Percentiles rank a stretch among this genome's conserved stretches.
Conservation (phyloP, 30 jellyfish, hydroid and myxozoan species). For the Turritopsis dohrnii region DNA sequence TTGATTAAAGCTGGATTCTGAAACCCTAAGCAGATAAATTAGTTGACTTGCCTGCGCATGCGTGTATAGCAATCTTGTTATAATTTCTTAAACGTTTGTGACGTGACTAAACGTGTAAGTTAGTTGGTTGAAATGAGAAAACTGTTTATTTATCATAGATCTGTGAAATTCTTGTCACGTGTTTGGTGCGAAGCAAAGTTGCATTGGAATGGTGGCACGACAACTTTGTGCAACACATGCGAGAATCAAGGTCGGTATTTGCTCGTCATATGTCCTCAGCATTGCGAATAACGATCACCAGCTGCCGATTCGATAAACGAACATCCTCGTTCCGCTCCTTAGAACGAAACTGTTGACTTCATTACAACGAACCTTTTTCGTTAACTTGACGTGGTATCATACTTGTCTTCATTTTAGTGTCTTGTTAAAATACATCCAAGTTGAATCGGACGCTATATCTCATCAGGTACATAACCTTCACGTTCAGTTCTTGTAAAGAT, state of each 20-base stretch:
- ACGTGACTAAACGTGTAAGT: no score
- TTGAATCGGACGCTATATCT: constrained; percentile 32
- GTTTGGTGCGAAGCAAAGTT: constrained; percentile 41
- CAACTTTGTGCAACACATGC: constrained; percentile 28
- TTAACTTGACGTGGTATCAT: background rate
- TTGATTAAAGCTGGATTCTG: no score
- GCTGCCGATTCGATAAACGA: background rate
- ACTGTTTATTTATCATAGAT: constrained; percentile 30
- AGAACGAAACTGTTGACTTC: background rate
- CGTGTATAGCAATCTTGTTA: no score
- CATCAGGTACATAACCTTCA: constrained; percentile 41
- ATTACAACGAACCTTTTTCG: background rate
- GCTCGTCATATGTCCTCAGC: background rate
- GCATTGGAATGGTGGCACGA: constrained; percentile 46
- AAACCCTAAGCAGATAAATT: no score
- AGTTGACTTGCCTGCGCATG: no score
- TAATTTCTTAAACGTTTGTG: no score
- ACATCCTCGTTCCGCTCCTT: background rate
- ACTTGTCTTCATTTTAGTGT: constrained; percentile 26
- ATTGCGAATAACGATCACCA: no score
- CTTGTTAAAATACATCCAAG: constrained; percentile 40
- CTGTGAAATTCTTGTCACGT: constrained; percentile 40
- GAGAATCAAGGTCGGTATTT: constrained; percentile 54
- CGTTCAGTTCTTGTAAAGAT: no score
- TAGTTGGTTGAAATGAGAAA: no score